Percentiles rank a stretch among this genome's conserved stretches.
Conservation (phyloP, 2,113 vertebrate genomes). For the Eidolon helvum region DNA sequence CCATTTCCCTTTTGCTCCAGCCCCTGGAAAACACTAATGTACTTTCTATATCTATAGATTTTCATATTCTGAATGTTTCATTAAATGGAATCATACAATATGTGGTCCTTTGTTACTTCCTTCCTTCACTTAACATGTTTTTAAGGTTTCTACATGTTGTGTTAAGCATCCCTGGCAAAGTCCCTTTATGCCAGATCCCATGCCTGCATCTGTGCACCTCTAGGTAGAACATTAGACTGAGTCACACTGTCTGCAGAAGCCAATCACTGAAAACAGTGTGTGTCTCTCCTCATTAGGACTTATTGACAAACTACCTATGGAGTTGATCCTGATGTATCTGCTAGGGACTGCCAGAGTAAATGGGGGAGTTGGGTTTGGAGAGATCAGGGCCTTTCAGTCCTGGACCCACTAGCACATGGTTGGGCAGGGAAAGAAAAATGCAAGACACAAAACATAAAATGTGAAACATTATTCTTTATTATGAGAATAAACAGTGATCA, state of each 20-base stretch:
- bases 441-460: neutral
- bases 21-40: neutral
- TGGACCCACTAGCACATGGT: neutral
- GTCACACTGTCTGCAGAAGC: neutral
- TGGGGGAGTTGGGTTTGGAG: neutral
- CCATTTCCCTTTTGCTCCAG: neutral
- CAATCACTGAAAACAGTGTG: neutral
- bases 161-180: neutral
- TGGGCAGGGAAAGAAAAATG: neutral
- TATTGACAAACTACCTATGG: neutral
- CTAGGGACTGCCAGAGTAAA: neutral
- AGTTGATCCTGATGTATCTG: neutral
- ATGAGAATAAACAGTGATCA: neutral
- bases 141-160: neutral
- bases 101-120: neutral
- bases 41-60: neutral
- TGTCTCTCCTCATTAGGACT: neutral
- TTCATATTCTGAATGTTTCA: neutral
- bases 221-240: neutral
- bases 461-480: constrained; percentile 40
- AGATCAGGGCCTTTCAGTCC: neutral
- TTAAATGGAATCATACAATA: neutral
- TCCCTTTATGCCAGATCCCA: too few relatives aligned
- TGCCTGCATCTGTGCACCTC: too few relatives aligned
- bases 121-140: neutral